A percentile compares a stretch with the other conserved stretches of the same genome.
Conservation (phyloP, 2,888 invertebrate genomes). For the Tiliacea citrago region DNA sequence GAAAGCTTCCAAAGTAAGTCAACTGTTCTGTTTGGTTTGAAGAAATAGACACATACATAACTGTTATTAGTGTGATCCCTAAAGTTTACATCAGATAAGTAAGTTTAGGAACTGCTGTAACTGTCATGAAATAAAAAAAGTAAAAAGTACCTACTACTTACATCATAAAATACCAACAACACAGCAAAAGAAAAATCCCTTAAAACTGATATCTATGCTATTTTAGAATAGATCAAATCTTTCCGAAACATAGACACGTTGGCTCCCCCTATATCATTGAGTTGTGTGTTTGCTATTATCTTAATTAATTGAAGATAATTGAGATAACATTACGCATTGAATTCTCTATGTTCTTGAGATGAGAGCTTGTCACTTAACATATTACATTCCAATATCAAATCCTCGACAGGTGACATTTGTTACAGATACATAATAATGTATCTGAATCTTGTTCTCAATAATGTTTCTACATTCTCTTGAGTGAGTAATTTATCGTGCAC, state of each 20-base stretch:
- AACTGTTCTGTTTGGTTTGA: conserved; percentile 7
- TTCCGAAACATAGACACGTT: background rate
- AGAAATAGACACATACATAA: background rate
- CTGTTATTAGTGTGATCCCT: background rate
- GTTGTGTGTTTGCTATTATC: conserved; percentile 23
- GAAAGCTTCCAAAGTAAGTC: background rate
- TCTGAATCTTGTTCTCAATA: too few relatives aligned
- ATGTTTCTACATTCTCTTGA: background rate
- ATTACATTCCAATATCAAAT: conserved; percentile 38
- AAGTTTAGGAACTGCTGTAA: background rate
- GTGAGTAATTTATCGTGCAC: background rate
- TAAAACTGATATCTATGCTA: background rate
- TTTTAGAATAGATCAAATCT: conserved; percentile 8
- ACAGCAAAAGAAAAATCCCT: background rate
- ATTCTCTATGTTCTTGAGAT: conserved; percentile 24
- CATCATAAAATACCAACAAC: too few relatives aligned
- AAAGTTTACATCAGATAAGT: background rate
- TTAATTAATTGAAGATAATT: conserved; percentile 51
- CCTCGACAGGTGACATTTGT: conserved; percentile 18
- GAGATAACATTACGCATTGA: conserved; percentile 34
- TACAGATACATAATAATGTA: conserved; percentile 6
- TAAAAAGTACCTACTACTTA: background rate
- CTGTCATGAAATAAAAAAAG: background rate
- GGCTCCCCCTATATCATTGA: background rate
- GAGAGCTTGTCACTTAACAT: conserved; percentile 38